Evolutionary conservation across 2,113 vertebrate genomes (phyloP), one percentile per base, ranked within the genome.

Genomic region (Vidua chalybeata): DNA sequence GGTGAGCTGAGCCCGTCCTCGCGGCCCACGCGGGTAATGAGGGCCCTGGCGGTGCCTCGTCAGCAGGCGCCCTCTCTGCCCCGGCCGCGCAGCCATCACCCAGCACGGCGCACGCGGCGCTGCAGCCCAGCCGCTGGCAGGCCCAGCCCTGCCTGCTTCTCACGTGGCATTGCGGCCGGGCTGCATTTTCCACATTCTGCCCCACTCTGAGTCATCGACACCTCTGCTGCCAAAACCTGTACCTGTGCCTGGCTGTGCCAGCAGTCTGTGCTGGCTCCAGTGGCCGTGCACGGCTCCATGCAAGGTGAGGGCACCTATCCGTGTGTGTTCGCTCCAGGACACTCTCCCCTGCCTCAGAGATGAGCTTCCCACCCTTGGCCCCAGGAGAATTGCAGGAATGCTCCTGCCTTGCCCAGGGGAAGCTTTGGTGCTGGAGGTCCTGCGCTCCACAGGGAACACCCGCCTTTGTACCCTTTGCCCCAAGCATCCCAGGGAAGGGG

Each of bases 171-270:
- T 3, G 94, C 0, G 8, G 84, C 86, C 46, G 0, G 48, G 89
- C 95, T 74, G 93, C 94, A 91, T 96, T 95, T 93, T 90, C 96
- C 90, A 95, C 95, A 97, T 96, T 96, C 95, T 81, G 84, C 82
- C 63, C 18, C 2, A 1, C 43, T 83, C 84, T 96, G 95, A 96
- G 51, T 96, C 96, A 95, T 63, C 7, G 0, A 24, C 84, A 75
- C 26, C 77, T 91, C 63, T 2, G 2, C 61, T 93, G 94, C 95
- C 93, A 96, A 79, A 94, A 61, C 49, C 66, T 62, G 56, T 45
- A 43, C 95, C 92, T 5, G 19, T 12, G 5, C 79, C 72, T 7
- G 6, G 67, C 87, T 3, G 7, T 45, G 83, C 88, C 11, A 11
- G 46, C 76, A 66, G 61, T n/a, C 39, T 14, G 11, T 16, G 24